Evolutionary conservation across 2,888 invertebrate species (phyloP).

Genomic region (Amorpha juglandis): DNA sequence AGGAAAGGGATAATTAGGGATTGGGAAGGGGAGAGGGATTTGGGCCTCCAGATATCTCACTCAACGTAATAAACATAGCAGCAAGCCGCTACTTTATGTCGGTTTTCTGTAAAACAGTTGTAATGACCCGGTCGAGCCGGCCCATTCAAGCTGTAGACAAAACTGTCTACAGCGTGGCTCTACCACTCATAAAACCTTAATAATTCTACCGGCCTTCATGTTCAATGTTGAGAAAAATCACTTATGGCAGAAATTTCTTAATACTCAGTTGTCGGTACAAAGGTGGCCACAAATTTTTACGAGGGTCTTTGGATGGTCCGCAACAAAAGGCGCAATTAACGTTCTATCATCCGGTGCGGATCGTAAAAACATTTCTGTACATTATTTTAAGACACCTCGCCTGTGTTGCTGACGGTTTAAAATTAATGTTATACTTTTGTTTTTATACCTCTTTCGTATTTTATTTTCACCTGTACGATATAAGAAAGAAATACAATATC

Average conservation of each 20-base stretch:
- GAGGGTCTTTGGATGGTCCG: constrained; percentile 36
- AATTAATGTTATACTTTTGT: constrained; percentile 8
- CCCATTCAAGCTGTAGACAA: too few species aligned
- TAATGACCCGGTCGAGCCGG: too few species aligned
- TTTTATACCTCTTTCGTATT: background rate
- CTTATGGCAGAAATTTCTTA: constrained; percentile 19
- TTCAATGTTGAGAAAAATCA: constrained; percentile 25
- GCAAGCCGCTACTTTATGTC: too few species aligned
- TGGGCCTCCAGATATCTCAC: too few species aligned
- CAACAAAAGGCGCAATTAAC: constrained; percentile 50
- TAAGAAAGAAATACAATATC: too few species aligned
- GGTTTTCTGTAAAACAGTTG: too few species aligned
- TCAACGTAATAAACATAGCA: too few species aligned
- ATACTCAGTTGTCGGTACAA: constrained; percentile 33
- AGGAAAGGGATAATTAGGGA: too few species aligned
- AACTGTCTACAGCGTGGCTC: background rate
- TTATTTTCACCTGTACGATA: background rate
- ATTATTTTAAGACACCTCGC: constrained; percentile 28
- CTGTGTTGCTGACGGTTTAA: background rate
- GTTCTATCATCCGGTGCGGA: constrained; percentile 45
- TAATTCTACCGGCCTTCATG: background rate
- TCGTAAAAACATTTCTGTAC: constrained; percentile 41
- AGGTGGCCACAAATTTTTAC: constrained; percentile 47
- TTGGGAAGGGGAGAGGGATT: too few species aligned
- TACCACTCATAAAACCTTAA: too few species aligned